These are phyloP conservation scores for Eumacrocentrus americanus DNA, from an alignment of 2,888 invertebrate species.

Conservation along the genomic window DNA sequence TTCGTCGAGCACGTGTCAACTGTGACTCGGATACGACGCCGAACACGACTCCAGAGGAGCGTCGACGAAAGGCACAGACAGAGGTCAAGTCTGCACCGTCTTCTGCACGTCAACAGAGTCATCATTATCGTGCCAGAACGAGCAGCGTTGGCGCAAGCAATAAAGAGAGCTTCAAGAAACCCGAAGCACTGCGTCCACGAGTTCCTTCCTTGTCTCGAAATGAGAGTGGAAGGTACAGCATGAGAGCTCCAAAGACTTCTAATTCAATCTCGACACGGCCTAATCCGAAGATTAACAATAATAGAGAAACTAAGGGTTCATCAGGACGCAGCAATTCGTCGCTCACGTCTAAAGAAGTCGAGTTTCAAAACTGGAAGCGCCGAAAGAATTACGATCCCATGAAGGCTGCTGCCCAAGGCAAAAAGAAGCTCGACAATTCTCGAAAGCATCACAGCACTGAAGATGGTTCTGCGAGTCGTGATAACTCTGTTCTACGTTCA, in stretches of 20 bases:
- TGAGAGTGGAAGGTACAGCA: conserved; percentile 71
- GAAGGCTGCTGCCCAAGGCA: conserved; percentile 90
- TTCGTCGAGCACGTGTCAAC: conserved; percentile 49
- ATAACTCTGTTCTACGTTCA: conserved; percentile 60
- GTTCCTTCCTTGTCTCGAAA: conserved; percentile 64
- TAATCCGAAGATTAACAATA: conserved; percentile 40
- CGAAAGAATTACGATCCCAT: conserved; percentile 95
- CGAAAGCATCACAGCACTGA: conserved; percentile 51
- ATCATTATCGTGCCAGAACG: conserved; percentile 46
- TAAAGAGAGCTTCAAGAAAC: conserved; percentile 45
- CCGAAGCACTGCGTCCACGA: conserved; percentile 43
- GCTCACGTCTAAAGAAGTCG: conserved; percentile 77
- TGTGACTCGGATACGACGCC: conserved; percentile 54
- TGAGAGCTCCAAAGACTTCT: conserved; percentile 63
- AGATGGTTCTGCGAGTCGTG: conserved; percentile 49
- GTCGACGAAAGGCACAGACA: conserved; percentile 44
- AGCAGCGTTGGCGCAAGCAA: conserved; percentile 40
- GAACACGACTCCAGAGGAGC: conserved; percentile 52
- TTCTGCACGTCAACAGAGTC: conserved; percentile 41
- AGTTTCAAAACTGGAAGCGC: conserved; percentile 94
- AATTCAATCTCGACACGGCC: conserved; percentile 36
- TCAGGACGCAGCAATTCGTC: conserved; percentile 73
- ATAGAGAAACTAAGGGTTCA: conserved; percentile 62
- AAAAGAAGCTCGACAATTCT: conserved; percentile 64
- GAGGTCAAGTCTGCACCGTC: conserved; percentile 43